Evolutionary conservation across 2,113 vertebrate genomes (phyloP).

Genomic region (Mobula hypostoma): DNA sequence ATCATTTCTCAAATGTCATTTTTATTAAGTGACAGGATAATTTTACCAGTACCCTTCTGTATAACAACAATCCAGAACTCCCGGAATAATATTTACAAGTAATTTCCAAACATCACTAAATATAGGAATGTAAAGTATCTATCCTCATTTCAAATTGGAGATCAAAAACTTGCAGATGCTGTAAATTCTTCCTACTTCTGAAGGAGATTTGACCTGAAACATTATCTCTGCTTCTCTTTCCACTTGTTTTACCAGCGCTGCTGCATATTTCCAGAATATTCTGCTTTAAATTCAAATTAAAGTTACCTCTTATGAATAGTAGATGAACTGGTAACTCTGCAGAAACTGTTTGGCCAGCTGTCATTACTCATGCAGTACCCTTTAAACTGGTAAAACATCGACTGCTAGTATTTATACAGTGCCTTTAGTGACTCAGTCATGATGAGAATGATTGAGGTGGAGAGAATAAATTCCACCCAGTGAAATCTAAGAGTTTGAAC

Average conservation of each 20-base stretch:
- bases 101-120: background rate
- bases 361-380: background rate
- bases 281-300: background rate
- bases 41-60: background rate
- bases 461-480: no score
- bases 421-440: background rate
- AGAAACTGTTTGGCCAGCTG: background rate
- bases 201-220: no score
- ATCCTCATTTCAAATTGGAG: background rate
- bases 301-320: background rate
- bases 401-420: background rate
- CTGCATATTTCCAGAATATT: no score
- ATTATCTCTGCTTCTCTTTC: no score
- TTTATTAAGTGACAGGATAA: background rate
- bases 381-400: background rate
- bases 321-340: background rate
- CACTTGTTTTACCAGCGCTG: no score
- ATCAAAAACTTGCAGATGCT: no score
- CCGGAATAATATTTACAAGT: background rate
- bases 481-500: no score
- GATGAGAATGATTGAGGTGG: no score
- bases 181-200: no score
- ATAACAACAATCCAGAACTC: background rate
- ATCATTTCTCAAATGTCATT: background rate
- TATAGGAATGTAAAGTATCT: background rate